Conservation (phyloP, 2,113 vertebrate species). For the Nicator chloris region DNA sequence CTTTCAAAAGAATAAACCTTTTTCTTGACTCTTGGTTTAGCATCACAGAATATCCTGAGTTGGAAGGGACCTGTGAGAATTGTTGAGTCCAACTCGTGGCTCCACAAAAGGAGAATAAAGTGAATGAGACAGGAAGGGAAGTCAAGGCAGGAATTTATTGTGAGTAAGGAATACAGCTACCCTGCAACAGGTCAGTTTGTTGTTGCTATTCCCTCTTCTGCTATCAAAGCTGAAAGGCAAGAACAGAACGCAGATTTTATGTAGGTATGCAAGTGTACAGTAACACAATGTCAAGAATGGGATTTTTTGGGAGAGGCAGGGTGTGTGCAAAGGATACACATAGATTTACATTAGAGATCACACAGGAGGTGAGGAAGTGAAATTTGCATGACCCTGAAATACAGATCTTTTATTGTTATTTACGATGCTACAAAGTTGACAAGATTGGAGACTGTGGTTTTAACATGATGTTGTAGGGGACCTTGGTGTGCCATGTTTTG, state of each 20-base stretch:
- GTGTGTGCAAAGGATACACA: not conserved
- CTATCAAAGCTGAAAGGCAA: not conserved
- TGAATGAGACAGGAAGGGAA: not conserved
- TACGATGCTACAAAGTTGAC: not conserved
- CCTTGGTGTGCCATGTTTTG: conserved; percentile 9
- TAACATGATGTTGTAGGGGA: not conserved
- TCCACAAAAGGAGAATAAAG: not conserved
- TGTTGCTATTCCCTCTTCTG: not conserved
- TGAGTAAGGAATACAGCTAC: not conserved
- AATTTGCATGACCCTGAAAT: not conserved
- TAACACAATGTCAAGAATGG: not conserved
- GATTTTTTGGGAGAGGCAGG: not conserved
- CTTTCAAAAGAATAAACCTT: not conserved
- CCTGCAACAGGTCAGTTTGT: not conserved
- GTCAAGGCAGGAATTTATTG: not conserved
- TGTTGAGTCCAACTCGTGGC: not conserved
- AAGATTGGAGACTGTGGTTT: not conserved
- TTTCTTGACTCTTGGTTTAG: not conserved
- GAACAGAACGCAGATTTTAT: not conserved
- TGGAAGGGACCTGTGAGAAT: not conserved
- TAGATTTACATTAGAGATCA: not conserved
- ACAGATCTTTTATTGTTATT: not conserved
- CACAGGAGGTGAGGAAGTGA: not conserved
- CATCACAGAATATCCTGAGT: not conserved
- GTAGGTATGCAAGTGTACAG: not conserved